Percentiles rank a stretch among this genome's conserved stretches.
These are phyloP conservation scores for Campoletis sonorensis DNA, from an alignment of 1,140 invertebrate genomes.

Conservation along the genomic window DNA sequence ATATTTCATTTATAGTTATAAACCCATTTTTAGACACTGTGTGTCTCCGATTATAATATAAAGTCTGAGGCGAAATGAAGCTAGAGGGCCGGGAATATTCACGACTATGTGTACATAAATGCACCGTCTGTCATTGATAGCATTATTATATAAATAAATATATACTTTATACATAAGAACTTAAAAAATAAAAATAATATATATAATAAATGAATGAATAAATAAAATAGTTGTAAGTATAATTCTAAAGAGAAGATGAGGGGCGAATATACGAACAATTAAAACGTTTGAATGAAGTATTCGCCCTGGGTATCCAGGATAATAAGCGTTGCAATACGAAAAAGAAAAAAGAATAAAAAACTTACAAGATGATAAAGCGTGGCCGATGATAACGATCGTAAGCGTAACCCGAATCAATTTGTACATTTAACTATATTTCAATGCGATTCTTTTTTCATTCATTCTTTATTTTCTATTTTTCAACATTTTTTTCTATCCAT, in stretches of 20 bases:
- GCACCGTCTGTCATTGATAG: constrained; percentile 71
- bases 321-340: constrained; percentile 34
- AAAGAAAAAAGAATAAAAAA: too few relatives aligned
- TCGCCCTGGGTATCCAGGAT: constrained; percentile 55
- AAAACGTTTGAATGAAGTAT: constrained; percentile 47
- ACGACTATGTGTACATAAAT: constrained; percentile 74
- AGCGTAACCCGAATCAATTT: constrained; percentile 38
- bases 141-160: constrained; percentile 68
- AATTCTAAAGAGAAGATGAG: constrained; percentile 24
- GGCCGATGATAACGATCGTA: constrained; percentile 16
- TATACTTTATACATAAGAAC: constrained; percentile 52
- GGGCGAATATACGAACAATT: too few relatives aligned
- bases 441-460: constrained; percentile 54
- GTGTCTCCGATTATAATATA: background rate
- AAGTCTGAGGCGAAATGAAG: constrained; percentile 47
- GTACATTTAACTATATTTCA: constrained; percentile 54
- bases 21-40: background rate
- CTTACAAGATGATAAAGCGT: constrained; percentile 2
- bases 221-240: constrained; percentile 49
- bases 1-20: constrained; percentile 22
- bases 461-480: constrained; percentile 50
- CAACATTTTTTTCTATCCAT: constrained; percentile 31
- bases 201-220: constrained; percentile 59
- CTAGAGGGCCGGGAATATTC: constrained; percentile 68
- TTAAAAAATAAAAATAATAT: constrained; percentile 55